phyloP scores from a whole-genome alignment of 1,140 invertebrate genomes.

The Charaxes varanes region DNA sequence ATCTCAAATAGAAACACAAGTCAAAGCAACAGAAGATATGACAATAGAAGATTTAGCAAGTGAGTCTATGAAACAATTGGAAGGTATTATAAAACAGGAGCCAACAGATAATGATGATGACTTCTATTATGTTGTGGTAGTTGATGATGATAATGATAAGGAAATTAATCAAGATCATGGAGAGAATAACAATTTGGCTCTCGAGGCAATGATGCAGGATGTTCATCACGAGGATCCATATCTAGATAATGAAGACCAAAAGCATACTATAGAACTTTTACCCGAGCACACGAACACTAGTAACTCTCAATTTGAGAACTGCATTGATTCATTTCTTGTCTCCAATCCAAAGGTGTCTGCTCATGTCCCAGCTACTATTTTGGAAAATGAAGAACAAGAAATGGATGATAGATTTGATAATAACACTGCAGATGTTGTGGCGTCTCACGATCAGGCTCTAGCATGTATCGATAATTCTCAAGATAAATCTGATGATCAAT shows the following conservation, averaged over 20 bases:
- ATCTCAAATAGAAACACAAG: constrained; percentile 24
- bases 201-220: constrained; percentile 7
- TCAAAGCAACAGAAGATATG: constrained; percentile 26
- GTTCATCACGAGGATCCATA: constrained; percentile 16
- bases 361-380: constrained; percentile 56
- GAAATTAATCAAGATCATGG: constrained; percentile 25
- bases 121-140: constrained; percentile 56
- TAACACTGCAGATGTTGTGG: constrained; percentile 36
- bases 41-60: constrained; percentile 38
- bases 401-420: constrained; percentile 31
- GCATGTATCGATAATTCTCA: constrained; percentile 25
- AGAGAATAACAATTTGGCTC: constrained; percentile 1
- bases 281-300: constrained; percentile 9
- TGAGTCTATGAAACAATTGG: constrained; percentile 57
- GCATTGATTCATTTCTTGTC: constrained; percentile 49
- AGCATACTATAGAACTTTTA: background rate
- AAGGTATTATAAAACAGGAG: constrained; percentile 56
- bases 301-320: constrained; percentile 38
- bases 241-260: constrained; percentile 10
- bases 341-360: constrained; percentile 43
- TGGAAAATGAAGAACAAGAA: constrained; percentile 60
- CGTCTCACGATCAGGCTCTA: constrained; percentile 26
- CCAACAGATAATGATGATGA: constrained; percentile 59
- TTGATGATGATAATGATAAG: constrained; percentile 54
- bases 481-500: constrained; percentile 24